Evolutionary conservation across 2,113 vertebrate genomes (phyloP).

Genomic region (Camelus bactrianus): DNA sequence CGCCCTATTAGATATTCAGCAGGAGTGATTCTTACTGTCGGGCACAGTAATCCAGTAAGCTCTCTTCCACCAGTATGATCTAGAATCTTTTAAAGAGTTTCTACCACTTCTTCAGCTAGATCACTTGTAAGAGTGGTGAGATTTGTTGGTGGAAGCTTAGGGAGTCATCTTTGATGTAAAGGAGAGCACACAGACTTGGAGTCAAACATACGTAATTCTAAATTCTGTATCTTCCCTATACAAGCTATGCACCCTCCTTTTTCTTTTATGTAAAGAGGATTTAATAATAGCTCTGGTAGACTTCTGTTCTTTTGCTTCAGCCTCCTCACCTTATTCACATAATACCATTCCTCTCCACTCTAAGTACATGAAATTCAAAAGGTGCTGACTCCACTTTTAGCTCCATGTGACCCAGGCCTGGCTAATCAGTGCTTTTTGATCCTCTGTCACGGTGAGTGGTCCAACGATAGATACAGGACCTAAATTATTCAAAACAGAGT

Average conservation of each 20-base stretch:
- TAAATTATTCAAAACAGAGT: neutral
- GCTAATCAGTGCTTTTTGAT: neutral
- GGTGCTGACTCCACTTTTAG: neutral
- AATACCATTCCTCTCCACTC: neutral
- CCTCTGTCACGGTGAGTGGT: neutral
- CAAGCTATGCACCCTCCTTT: neutral
- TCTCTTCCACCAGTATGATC: neutral
- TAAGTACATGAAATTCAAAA: neutral
- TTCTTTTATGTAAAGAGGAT: neutral
- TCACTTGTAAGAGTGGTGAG: neutral
- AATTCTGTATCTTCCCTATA: neutral
- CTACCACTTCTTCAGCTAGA: neutral
- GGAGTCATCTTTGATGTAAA: neutral
- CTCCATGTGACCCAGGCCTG: neutral
- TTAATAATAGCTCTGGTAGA: neutral
- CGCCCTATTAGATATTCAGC: neutral
- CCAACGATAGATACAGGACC: neutral
- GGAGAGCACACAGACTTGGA: neutral
- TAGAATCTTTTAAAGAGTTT: slow-evolving; percentile 8
- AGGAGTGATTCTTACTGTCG: neutral
- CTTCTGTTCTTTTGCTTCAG: neutral
- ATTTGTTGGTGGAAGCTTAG: neutral
- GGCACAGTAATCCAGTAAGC: neutral
- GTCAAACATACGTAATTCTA: neutral
- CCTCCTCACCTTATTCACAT: fast-evolving